A percentile compares a stretch with the other conserved stretches of the same genome.
These are phyloP conservation scores for Philopedon plagiatum DNA, from an alignment of 2,888 invertebrate species.

Conservation along the genomic window DNA sequence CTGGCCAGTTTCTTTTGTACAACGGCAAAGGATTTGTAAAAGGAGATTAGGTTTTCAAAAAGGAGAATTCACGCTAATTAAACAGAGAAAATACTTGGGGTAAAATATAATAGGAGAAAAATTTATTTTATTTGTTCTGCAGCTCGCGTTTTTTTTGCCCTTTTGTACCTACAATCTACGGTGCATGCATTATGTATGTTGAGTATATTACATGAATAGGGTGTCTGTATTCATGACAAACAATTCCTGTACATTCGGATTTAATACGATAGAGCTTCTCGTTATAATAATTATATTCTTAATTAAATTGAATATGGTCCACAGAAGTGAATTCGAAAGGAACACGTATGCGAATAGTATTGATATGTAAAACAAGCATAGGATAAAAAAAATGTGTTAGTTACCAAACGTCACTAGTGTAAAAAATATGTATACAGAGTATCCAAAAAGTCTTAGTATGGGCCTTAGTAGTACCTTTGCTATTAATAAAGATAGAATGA, in stretches of 20 bases:
- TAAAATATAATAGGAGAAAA: not conserved
- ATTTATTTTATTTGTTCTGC: slow-evolving; percentile 2
- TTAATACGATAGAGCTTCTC: not conserved
- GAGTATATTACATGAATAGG: slow-evolving; percentile 3
- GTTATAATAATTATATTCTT: not conserved
- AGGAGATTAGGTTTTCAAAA: slow-evolving; percentile 26
- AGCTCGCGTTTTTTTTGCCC: not conserved
- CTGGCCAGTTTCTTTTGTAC: not conserved
- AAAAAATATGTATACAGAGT: too few species aligned
- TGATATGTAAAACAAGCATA: too few species aligned
- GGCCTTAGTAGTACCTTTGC: too few species aligned
- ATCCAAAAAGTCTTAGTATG: too few species aligned
- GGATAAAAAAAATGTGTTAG: too few species aligned
- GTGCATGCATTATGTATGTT: slow-evolving; percentile 1
- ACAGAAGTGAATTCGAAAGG: too few species aligned
- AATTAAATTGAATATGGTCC: too few species aligned
- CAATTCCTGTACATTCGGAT: not conserved
- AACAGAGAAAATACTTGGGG: slow-evolving; percentile 20
- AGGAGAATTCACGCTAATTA: slow-evolving; percentile 31
- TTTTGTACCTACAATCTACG: not conserved
- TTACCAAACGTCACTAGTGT: too few species aligned
- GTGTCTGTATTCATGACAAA: not conserved
- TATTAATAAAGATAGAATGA: too few species aligned
- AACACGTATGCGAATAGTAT: too few species aligned
- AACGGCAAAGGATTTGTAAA: slow-evolving; percentile 10